Percentiles rank a stretch among this genome's conserved stretches.
Conservation (phyloP, 2,888 invertebrate species). For the Leucophora obtusa region DNA sequence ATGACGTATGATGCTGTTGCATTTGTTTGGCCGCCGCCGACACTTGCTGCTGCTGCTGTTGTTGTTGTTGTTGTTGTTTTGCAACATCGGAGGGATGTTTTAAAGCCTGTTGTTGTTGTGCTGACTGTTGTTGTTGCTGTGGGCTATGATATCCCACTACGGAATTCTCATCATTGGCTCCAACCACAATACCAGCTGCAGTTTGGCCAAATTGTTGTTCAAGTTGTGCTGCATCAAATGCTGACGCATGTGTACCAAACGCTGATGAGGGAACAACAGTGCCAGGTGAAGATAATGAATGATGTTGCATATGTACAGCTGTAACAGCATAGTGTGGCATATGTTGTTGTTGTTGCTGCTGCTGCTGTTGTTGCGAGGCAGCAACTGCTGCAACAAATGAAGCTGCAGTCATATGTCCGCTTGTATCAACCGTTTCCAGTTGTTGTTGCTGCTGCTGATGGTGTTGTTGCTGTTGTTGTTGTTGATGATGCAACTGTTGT, state of each 20-base stretch:
- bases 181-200: slow-evolving; percentile 65
- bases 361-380: slow-evolving; percentile 70
- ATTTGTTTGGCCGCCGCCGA: slow-evolving; percentile 80
- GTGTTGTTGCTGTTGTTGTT: slow-evolving; percentile 63
- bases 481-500: slow-evolving; percentile 69
- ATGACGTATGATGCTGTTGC: slow-evolving; percentile 80
- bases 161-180: slow-evolving; percentile 65
- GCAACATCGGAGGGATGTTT: slow-evolving; percentile 74
- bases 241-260: slow-evolving; percentile 73
- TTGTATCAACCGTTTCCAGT: slow-evolving; percentile 70
- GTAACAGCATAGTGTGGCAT: slow-evolving; percentile 75
- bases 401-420: slow-evolving; percentile 73
- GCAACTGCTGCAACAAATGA: slow-evolving; percentile 75
- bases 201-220: slow-evolving; percentile 78
- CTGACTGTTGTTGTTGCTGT: slow-evolving; percentile 72
- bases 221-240: slow-evolving; percentile 72
- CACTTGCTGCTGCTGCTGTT: slow-evolving; percentile 74
- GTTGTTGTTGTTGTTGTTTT: slow-evolving; percentile 76
- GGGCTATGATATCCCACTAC: slow-evolving; percentile 79
- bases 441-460: slow-evolving; percentile 69
- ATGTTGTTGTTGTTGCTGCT: slow-evolving; percentile 70
- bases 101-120: slow-evolving; percentile 66
- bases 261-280: slow-evolving; percentile 72
- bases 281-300: slow-evolving; percentile 77
- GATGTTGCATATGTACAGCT: slow-evolving; percentile 77